Percentiles rank a stretch among this genome's conserved stretches.
phyloP scores from a whole-genome alignment of 2,797 vertebrate species.

The Tenualosa ilisha region DNA sequence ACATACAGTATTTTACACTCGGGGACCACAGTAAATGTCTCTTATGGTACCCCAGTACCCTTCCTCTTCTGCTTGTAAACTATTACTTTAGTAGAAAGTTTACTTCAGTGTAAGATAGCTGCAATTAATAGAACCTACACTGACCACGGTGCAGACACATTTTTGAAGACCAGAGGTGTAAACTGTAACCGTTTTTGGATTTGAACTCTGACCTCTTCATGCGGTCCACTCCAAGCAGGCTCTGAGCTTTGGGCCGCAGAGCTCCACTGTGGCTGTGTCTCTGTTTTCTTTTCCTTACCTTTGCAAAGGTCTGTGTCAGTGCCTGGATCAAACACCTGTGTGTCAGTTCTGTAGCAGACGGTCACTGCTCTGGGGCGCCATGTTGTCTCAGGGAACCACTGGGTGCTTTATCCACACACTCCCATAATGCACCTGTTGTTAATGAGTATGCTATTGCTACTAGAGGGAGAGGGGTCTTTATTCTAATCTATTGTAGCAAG shows the following conservation, averaged over 20 bases:
- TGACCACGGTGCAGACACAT: neutral
- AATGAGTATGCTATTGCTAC: conserved; percentile 44
- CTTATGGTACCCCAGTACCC: neutral
- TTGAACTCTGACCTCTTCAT: conserved; percentile 37
- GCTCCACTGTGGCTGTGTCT: conserved; percentile 50
- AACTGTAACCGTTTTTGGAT: neutral
- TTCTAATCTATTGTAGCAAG: conserved; percentile 63
- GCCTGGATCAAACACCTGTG: conserved; percentile 68
- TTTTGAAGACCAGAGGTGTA: neutral
- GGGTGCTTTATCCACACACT: conserved; percentile 67
- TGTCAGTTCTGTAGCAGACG: conserved; percentile 21
- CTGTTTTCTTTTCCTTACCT: conserved; percentile 56
- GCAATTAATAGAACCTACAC: neutral
- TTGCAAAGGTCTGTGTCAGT: conserved; percentile 48
- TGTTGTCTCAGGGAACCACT: conserved; percentile 62
- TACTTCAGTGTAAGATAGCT: neutral
- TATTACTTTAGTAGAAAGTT: neutral
- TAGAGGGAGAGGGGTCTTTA: conserved; percentile 55
- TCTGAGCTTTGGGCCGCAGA: conserved; percentile 49
- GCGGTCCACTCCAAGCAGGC: conserved; percentile 30
- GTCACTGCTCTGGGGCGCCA: conserved; percentile 1
- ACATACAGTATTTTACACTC: conserved; percentile 17
- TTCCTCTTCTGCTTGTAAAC: neutral
- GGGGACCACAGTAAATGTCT: neutral
- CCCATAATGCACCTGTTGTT: conserved; percentile 40